Percentiles rank a stretch among this genome's conserved stretches.
Evolutionary conservation across 1,140 invertebrate genomes (phyloP).

Genomic region (Rhopalosiphum maidis): DNA sequence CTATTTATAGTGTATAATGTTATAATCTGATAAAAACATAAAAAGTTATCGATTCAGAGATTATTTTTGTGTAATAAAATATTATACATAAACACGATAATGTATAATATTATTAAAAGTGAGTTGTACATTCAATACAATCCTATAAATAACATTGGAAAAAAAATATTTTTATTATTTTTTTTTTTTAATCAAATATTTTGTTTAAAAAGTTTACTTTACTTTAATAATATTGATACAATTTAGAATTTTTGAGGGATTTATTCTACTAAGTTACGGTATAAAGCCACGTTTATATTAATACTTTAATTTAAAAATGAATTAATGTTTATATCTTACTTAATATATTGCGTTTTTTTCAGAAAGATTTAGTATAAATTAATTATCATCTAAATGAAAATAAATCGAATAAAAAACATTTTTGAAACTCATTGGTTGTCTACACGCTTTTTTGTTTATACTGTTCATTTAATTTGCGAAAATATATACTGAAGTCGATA

Average conservation of each 20-base stretch:
- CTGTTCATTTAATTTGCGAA: conserved; percentile 14
- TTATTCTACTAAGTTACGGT: background rate
- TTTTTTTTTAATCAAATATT: background rate
- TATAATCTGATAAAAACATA: background rate
- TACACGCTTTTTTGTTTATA: background rate
- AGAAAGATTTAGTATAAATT: background rate
- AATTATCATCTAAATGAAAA: background rate
- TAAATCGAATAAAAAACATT: background rate
- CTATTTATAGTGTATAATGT: background rate
- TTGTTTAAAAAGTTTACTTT: background rate
- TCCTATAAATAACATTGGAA: background rate
- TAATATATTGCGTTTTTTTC: background rate
- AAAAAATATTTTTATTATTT: background rate
- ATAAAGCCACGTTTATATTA: background rate
- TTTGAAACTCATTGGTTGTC: background rate
- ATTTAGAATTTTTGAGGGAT: background rate
- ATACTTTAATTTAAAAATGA: background rate
- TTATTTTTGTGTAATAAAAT: background rate
- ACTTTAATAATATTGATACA: background rate
- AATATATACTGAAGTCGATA: conserved; percentile 19
- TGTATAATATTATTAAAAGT: background rate
- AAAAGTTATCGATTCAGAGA: background rate
- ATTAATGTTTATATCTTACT: background rate
- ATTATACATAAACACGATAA: background rate
- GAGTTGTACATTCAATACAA: background rate